These are phyloP conservation scores for Helleia helle DNA, from an alignment of 2,888 invertebrate genomes.

Conservation along the genomic window DNA sequence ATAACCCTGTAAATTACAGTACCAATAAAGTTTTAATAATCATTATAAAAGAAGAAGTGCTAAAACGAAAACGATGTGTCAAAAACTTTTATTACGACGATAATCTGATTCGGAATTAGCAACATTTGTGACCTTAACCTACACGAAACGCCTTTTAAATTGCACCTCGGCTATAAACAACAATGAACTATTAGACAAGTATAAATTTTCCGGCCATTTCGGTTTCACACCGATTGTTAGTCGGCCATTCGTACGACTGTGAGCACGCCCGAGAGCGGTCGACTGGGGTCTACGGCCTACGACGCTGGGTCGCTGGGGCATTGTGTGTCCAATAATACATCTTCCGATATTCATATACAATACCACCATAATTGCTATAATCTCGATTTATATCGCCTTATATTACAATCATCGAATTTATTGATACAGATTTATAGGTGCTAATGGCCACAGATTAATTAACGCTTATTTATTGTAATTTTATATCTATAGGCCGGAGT, in stretches of 20 bases:
- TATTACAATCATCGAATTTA: slow-evolving; percentile 38
- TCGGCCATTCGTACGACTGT: slow-evolving; percentile 26
- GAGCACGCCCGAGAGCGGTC: no score
- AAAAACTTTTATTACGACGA: slow-evolving; percentile 10
- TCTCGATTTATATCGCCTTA: neutral
- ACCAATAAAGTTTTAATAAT: no score
- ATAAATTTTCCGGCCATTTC: slow-evolving; percentile 71
- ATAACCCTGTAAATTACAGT: no score
- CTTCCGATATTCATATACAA: slow-evolving; percentile 58
- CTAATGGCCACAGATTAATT: neutral
- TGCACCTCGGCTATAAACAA: slow-evolving; percentile 32
- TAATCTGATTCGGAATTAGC: slow-evolving; percentile 18
- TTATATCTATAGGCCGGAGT: no score
- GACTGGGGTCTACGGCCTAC: slow-evolving; percentile 67
- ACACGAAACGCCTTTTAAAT: slow-evolving; percentile 42
- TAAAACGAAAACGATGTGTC: slow-evolving; percentile 9
- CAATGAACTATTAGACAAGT: slow-evolving; percentile 70
- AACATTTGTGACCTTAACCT: slow-evolving; percentile 20
- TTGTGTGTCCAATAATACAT: slow-evolving; percentile 33
- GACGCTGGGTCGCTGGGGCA: slow-evolving; percentile 42
- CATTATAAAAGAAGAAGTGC: slow-evolving; percentile 4
- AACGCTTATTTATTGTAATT: slow-evolving; percentile 9
- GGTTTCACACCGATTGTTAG: slow-evolving; percentile 67
- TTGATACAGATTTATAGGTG: neutral
- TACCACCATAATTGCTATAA: slow-evolving; percentile 13